Evolutionary conservation across 2,888 invertebrate species (phyloP).

Genomic region (Dermolepida albohirtum): DNA sequence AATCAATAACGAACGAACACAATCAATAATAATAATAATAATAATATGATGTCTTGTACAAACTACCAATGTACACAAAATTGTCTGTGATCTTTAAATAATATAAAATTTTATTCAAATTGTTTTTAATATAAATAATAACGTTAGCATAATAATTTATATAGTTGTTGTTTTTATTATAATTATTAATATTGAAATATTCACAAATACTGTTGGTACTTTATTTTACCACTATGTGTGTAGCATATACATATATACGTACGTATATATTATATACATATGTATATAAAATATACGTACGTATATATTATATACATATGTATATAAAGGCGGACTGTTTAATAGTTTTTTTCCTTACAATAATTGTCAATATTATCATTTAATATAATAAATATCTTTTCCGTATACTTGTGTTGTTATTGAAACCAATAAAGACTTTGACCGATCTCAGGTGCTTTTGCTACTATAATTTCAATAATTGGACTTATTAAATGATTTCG

Average conservation of each 20-base stretch:
- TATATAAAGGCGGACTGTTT: slow-evolving; percentile 33
- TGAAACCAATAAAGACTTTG: background rate
- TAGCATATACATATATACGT: slow-evolving; percentile 3
- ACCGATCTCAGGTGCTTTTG: too few species aligned
- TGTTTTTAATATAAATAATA: slow-evolving; percentile 39
- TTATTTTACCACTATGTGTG: slow-evolving; percentile 15
- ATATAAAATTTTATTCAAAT: slow-evolving; percentile 42
- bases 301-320: too few species aligned
- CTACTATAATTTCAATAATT: too few species aligned
- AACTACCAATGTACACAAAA: slow-evolving; percentile 44
- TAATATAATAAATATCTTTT: slow-evolving; percentile 34
- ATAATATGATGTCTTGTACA: slow-evolving; percentile 35
- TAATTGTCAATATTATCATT: slow-evolving; percentile 28
- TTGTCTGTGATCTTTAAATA: slow-evolving; percentile 47
- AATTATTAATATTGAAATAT: slow-evolving; percentile 31
- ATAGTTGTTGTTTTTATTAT: slow-evolving; percentile 34
- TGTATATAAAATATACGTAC: slow-evolving; percentile 1
- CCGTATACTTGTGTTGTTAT: slow-evolving; percentile 3
- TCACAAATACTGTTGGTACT: slow-evolving; percentile 24
- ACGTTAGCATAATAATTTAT: slow-evolving; percentile 38
- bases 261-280: slow-evolving; percentile 19
- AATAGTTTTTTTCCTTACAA: slow-evolving; percentile 10
- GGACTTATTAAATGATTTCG: too few species aligned
- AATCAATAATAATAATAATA: slow-evolving; percentile 12
- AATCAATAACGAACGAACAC: slow-evolving; percentile 3